phyloP scores from a whole-genome alignment of 1,140 invertebrate species.

The Ceratosolen solmsi region DNA sequence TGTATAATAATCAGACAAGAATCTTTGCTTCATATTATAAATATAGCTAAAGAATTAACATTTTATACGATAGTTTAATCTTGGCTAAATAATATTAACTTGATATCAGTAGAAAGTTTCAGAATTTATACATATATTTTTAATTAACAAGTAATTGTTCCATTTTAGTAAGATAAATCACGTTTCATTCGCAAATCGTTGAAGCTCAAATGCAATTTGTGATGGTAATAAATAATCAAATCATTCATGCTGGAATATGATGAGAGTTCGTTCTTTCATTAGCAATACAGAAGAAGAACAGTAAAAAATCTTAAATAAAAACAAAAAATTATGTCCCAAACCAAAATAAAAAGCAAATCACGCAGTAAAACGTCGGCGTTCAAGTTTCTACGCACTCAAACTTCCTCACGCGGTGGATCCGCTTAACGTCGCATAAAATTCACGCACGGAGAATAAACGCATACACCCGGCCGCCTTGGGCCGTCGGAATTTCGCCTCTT shows the following conservation, averaged over 20 bases:
- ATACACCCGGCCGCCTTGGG: neutral
- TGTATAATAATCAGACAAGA: too few relatives aligned
- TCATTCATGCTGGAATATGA: neutral
- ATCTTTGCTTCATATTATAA: too few relatives aligned
- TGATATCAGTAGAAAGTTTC: too few relatives aligned
- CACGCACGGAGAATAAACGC: constrained; percentile 44
- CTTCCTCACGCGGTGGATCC: neutral
- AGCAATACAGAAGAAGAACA: neutral
- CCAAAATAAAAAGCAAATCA: neutral
- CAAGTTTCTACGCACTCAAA: neutral
- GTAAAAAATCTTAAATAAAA: neutral
- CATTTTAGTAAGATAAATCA: too few relatives aligned
- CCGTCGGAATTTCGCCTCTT: constrained; percentile 55
- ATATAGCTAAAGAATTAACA: too few relatives aligned
- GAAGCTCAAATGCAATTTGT: too few relatives aligned
- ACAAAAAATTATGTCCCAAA: neutral
- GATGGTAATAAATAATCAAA: neutral
- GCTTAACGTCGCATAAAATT: constrained; percentile 47
- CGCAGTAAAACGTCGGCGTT: constrained; percentile 2
- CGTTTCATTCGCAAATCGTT: too few relatives aligned
- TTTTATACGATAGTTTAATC: too few relatives aligned
- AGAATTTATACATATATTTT: too few relatives aligned
- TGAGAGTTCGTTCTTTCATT: neutral
- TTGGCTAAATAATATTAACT: too few relatives aligned
- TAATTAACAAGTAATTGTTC: too few relatives aligned